Conservation (phyloP, 2,797 vertebrate genomes). For the Helarctos malayanus region DNA sequence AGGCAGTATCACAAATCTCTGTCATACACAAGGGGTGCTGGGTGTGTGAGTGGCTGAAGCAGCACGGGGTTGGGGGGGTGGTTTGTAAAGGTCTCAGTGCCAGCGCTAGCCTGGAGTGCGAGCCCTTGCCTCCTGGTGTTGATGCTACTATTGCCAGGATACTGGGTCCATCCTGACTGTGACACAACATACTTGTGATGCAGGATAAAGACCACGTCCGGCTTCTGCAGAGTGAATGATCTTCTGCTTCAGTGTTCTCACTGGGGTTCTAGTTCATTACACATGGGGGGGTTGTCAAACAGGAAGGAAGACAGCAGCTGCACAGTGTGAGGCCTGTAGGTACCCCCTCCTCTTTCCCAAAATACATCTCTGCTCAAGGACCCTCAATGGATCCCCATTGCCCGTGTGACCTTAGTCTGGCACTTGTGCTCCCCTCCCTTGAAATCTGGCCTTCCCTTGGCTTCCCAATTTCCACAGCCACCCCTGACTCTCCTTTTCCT, state of each 20-base stretch:
- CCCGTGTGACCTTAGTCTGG: not conserved
- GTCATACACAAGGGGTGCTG: not conserved
- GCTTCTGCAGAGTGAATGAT: slow-evolving; percentile 28
- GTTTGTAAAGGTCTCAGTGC: not conserved
- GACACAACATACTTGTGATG: not conserved
- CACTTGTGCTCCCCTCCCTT: not conserved
- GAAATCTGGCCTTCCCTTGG: not conserved
- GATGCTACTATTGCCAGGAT: not conserved
- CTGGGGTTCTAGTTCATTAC: not conserved
- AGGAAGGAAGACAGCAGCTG: slow-evolving; percentile 47
- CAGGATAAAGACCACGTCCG: not conserved
- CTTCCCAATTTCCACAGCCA: not conserved
- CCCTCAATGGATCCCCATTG: not conserved
- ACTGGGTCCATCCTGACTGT: not conserved
- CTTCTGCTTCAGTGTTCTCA: not conserved
- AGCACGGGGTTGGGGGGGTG: not conserved
- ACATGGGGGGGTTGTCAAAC: not conserved
- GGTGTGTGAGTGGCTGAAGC: not conserved
- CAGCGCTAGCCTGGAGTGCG: not conserved
- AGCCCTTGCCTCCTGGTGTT: not conserved
- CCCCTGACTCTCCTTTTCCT: not conserved
- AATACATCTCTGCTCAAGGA: not conserved
- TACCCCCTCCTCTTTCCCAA: not conserved
- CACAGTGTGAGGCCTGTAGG: not conserved
- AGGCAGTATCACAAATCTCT: not conserved